These are phyloP conservation scores for Eulithis prunata DNA, from an alignment of 2,888 invertebrate genomes.

Conservation along the genomic window DNA sequence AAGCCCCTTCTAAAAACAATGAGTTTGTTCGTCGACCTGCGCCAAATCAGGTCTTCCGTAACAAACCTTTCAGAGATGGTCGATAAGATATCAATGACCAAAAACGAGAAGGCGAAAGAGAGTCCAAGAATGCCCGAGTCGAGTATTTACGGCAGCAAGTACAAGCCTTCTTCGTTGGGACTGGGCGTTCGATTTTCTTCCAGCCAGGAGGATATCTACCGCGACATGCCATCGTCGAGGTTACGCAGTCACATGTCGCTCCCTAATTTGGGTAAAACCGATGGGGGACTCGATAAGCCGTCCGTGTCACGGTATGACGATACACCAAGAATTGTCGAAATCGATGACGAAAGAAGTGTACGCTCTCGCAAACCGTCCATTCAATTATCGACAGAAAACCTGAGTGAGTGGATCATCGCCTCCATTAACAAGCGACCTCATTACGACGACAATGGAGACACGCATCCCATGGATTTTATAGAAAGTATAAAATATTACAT, in stretches of 20 bases:
- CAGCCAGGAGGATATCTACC: constrained; percentile 77
- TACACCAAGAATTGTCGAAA: constrained; percentile 69
- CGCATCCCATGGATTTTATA: constrained; percentile 78
- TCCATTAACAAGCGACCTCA: constrained; percentile 73
- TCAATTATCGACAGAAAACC: constrained; percentile 67
- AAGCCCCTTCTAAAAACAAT: constrained; percentile 51
- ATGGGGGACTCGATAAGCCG: constrained; percentile 59
- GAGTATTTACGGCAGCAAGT: constrained; percentile 63
- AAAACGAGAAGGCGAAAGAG: constrained; percentile 60
- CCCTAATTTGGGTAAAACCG: constrained; percentile 75
- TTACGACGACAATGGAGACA: constrained; percentile 74
- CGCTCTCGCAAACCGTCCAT: constrained; percentile 52
- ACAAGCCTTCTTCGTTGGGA: constrained; percentile 73
- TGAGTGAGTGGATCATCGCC: constrained; percentile 74
- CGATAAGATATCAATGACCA: constrained; percentile 73
- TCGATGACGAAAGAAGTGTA: constrained; percentile 64
- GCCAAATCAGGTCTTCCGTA: constrained; percentile 79
- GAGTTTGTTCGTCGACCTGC: constrained; percentile 81
- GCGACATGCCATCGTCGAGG: constrained; percentile 75
- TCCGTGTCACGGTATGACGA: constrained; percentile 55
- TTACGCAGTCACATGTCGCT: constrained; percentile 79
- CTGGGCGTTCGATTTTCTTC: constrained; percentile 79
- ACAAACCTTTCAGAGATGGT: constrained; percentile 80
- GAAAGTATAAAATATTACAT: constrained; percentile 75
- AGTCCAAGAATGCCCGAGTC: constrained; percentile 61